Percentiles rank a stretch among this genome's conserved stretches.
Evolutionary conservation across 2,113 vertebrate genomes (phyloP).

Genomic region (Albula glossodonta): DNA sequence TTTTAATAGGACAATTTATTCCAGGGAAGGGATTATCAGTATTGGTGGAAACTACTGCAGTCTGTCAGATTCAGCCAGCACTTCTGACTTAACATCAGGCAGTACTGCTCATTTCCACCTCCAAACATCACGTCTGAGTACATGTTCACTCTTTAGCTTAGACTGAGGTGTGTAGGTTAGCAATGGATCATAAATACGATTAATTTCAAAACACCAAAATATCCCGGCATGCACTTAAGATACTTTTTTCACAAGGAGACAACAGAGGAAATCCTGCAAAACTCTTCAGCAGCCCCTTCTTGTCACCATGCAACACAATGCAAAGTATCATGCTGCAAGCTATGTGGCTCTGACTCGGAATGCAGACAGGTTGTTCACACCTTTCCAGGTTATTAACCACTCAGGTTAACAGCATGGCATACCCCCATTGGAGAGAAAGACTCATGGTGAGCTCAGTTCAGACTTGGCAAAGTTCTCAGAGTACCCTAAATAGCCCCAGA

Average conservation of each 20-base stretch:
- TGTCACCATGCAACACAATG: constrained; percentile 50
- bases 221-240: constrained; percentile 55
- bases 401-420: not conserved
- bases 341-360: constrained; percentile 54
- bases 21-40: constrained; percentile 55
- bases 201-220: constrained; percentile 61
- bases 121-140: constrained; percentile 18
- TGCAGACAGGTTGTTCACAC: not conserved
- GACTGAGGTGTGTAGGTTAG: constrained; percentile 60
- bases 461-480: not conserved
- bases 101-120: constrained; percentile 22
- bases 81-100: not conserved
- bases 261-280: constrained; percentile 64
- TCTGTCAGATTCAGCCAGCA: not conserved
- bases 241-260: constrained; percentile 58
- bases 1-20: constrained; percentile 72
- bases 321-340: not conserved
- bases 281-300: constrained; percentile 63
- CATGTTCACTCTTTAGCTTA: not conserved
- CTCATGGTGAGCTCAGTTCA: not conserved
- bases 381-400: not conserved
- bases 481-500: not conserved
- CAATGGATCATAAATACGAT: constrained; percentile 59
- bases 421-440: not conserved
- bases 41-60: constrained; percentile 7